Evolutionary conservation across 2,797 vertebrate genomes (phyloP), one percentile per base, ranked within the genome.

Genomic region (Platyrinchus mystaceus): DNA sequence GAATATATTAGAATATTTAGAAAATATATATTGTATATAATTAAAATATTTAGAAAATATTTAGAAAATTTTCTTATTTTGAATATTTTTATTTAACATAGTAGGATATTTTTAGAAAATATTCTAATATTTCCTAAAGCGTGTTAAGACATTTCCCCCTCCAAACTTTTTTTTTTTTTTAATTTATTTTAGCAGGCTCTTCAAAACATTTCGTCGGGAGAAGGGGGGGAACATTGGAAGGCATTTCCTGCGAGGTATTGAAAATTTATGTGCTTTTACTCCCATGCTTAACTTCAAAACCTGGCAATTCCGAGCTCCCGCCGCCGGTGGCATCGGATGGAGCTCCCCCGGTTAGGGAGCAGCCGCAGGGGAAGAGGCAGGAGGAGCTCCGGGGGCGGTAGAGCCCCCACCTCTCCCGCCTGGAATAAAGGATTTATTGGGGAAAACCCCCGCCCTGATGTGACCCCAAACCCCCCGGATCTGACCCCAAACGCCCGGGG

Each of bases 371-470:
- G 15, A 15, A 10, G 36, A 34, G 37, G n/a, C 55, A 11, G 49
- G 14, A 18, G 17, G 41, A 59, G 36, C 67, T 37, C 34, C 7
- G 27, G 20, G 26, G 8, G 8, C 6, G 21, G 23, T 16, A 14
- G 11, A 19, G 13, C 14, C 32, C 14, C 37, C 41, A 17, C 27
- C 15, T 28, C 13, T 41, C 34, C 14, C 32, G 21, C 56, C 62
- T 28, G 9, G 28, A 36, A 12, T 13, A 4, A 21, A 44, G 13
- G 53, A 7, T 28, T 37, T 26, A 26, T 6, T 19, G 3, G 8
- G 3, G 24, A 5, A 2, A 34, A 55, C 10, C 3, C 7, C 17
- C 16, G 27, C 8, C 15, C 12, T 9, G 27, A 2, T 1, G 3
- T 60, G 58, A 13, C 18, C 26, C 37, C 37, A 13, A 43, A n/a